Conservation (phyloP, 2,797 vertebrate genomes). For the Fistularia tabacaria region DNA sequence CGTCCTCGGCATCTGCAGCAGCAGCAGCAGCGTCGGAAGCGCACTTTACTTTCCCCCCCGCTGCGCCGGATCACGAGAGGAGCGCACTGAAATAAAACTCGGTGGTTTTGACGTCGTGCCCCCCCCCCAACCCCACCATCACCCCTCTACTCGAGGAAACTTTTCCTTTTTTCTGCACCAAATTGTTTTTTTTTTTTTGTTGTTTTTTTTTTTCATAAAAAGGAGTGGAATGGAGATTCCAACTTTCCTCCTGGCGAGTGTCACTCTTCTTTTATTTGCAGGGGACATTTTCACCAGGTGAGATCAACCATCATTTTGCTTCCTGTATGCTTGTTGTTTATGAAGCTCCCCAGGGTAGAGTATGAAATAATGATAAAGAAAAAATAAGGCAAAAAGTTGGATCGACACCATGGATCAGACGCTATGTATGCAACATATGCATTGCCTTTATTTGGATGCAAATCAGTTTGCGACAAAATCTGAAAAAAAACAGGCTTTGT, state of each 20-base stretch:
- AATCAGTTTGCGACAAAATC: no score
- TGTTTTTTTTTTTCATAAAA: background rate
- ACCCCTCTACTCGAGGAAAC: slow-evolving; percentile 39
- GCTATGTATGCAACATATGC: no score
- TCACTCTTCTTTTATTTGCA: slow-evolving; percentile 78
- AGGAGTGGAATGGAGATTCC: slow-evolving; percentile 76
- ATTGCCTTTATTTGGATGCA: no score
- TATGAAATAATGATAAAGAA: no score
- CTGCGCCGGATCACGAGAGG: slow-evolving; percentile 54
- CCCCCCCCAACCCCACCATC: no score
- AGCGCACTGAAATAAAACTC: slow-evolving; percentile 50
- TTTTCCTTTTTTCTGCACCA: slow-evolving; percentile 15
- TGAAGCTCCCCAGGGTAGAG: background rate
- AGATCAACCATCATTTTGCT: slow-evolving; percentile 49
- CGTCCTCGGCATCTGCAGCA: slow-evolving; percentile 13
- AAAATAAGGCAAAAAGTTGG: slow-evolving; percentile 14
- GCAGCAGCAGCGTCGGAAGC: slow-evolving; percentile 28
- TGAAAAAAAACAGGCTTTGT: no score
- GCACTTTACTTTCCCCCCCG: slow-evolving; percentile 53
- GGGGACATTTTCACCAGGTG: slow-evolving; percentile 84
- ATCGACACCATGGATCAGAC: background rate
- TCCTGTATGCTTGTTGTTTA: slow-evolving; percentile 11
- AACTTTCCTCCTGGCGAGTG: slow-evolving; percentile 73
- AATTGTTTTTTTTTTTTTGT: background rate
- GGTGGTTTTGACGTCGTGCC: slow-evolving; percentile 3